Evolutionary conservation across 1,140 invertebrate species (phyloP).

Genomic region (Pseudomyrmex concolor): DNA sequence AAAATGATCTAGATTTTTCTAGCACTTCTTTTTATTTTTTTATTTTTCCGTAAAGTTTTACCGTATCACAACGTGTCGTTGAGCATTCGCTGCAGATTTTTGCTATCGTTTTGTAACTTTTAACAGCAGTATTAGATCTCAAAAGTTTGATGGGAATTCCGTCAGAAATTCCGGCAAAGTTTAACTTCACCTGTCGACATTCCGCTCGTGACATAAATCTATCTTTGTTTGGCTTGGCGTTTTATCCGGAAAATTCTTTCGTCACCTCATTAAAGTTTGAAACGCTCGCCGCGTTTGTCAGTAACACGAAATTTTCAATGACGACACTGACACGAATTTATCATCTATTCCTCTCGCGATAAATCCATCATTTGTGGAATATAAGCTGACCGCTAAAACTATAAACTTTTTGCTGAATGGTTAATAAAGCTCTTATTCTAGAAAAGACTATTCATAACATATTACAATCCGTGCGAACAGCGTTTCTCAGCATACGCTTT

Average conservation of each 20-base stretch:
- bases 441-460: slow-evolving; percentile 27
- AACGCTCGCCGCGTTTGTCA: slow-evolving; percentile 2
- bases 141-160: slow-evolving; percentile 54
- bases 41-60: neutral
- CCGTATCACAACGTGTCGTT: neutral
- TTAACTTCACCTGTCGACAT: slow-evolving; percentile 32
- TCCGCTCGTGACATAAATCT: neutral
- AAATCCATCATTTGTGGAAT: slow-evolving; percentile 27
- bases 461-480: neutral
- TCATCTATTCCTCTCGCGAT: slow-evolving; percentile 13
- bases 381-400: neutral
- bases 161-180: slow-evolving; percentile 22
- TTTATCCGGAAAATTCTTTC: slow-evolving; percentile 51
- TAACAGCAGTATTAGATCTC: slow-evolving; percentile 50
- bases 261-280: slow-evolving; percentile 53
- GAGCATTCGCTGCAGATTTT: slow-evolving; percentile 33
- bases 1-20: neutral
- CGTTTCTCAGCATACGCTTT: neutral
- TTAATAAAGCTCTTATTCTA: slow-evolving; percentile 19
- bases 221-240: slow-evolving; percentile 41
- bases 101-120: slow-evolving; percentile 37
- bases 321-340: slow-evolving; percentile 31
- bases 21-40: neutral
- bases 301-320: slow-evolving; percentile 12
- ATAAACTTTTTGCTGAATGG: slow-evolving; percentile 13